Base-by-base conservation (phyloP, 2,888 invertebrate genomes). In the Bellardia bayeri region DNA sequence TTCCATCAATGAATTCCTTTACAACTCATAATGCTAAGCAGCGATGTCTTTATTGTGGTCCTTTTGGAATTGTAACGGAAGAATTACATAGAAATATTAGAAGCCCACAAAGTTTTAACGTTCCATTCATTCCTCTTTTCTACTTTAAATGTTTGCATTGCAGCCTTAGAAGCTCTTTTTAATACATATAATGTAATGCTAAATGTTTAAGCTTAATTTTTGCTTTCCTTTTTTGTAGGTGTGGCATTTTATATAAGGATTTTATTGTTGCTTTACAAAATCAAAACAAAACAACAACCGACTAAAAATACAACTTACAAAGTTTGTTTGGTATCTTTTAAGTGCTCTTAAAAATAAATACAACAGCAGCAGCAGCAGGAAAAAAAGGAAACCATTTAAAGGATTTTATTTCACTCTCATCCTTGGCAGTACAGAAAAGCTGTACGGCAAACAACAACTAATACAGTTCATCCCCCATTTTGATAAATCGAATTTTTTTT, bases 371-470 rank as follows among this genome's bases (percentile, higher is more conserved):
- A 49, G 16, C 23, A 37, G 6, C 5, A 9, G 40, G 13, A 16
- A 91, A 91, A 92, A 92, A 92, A 92, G 91, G 91, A 91, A 92
- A 92, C 91, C 92, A 92, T 92, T 92, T 90, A 89, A 91, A 85
- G 84, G 90, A 89, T 88, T 89, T 88, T 74, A 78, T 79, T 80
- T 42, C 30, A 74, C 63, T 76, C 71, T 56, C 56, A 40, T 72
- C 79, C 79, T 56, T 13, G 30, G 45, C 45, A 40, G 3, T 51
- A 56, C 14, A 45, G 33, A 68, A 78, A 83, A 78, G 61, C 63
- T 76, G 14, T 69, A 54, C 61, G 42, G 30, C 61, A 68, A 80
- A 63, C 40, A 74, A 68, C 54, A 9, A 45, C 33, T 37, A 64
- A 8, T 30, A 68, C 51, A 64, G 30, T 76, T 61, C 71, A 81